Evolutionary conservation across 2,113 vertebrate genomes (phyloP).

Genomic region (Haliaeetus leucogaster): DNA sequence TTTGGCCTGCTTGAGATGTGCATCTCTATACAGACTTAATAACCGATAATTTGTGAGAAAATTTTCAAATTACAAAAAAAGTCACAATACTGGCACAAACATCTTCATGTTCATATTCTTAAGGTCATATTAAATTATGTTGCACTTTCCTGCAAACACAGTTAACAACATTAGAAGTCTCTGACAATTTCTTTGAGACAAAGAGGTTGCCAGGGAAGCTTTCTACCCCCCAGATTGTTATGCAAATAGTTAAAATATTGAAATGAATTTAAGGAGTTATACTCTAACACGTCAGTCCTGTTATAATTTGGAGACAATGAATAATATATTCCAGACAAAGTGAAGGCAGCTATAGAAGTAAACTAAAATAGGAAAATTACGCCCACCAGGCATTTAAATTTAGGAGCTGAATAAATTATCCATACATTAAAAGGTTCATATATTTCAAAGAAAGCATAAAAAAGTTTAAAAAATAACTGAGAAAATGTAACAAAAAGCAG

Average conservation of each 20-base stretch:
- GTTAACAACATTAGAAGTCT: conserved; percentile 25
- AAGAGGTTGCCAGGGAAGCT: conserved; percentile 26
- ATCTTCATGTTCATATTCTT: neutral
- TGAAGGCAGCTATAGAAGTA: conserved; percentile 69
- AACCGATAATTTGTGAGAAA: conserved; percentile 21
- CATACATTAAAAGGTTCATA: conserved; percentile 72
- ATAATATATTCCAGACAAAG: conserved; percentile 74
- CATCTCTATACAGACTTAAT: conserved; percentile 11
- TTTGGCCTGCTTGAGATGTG: neutral
- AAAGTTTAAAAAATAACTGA: conserved; percentile 61
- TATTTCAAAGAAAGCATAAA: conserved; percentile 71
- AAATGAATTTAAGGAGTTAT: conserved; percentile 66
- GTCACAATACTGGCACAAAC: neutral
- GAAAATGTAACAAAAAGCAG: conserved; percentile 70
- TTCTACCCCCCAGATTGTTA: conserved; percentile 32
- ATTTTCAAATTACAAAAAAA: conserved; percentile 7
- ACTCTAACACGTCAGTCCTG: conserved; percentile 48
- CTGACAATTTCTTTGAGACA: conserved; percentile 31
- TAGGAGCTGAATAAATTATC: conserved; percentile 76
- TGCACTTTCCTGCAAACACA: neutral
- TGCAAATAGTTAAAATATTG: conserved; percentile 74
- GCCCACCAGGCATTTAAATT: conserved; percentile 73
- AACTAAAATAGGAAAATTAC: conserved; percentile 75
- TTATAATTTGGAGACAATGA: conserved; percentile 75
- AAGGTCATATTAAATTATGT: conserved; percentile 18